Conservation (phyloP, 1,140 invertebrate genomes). For the Oedothorax gibbosus region DNA sequence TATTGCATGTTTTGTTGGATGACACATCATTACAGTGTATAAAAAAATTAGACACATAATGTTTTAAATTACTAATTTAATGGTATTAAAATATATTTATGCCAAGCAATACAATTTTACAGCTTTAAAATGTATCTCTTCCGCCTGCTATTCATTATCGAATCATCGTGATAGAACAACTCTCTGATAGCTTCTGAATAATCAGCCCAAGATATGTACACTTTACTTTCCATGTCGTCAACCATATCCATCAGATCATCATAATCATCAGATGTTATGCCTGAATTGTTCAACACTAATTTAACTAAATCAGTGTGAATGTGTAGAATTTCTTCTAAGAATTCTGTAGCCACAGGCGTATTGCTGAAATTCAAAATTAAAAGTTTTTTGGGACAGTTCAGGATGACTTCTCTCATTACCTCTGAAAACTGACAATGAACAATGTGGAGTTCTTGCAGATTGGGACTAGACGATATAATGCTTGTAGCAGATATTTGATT, state of each 20-base stretch:
- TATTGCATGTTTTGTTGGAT: too few relatives aligned
- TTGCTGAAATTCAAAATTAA: slow-evolving; percentile 42
- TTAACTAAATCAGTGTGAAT: slow-evolving; percentile 10
- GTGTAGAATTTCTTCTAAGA: slow-evolving; percentile 18
- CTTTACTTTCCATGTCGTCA: slow-evolving; percentile 31
- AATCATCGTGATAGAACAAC: slow-evolving; percentile 13
- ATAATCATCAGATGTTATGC: slow-evolving; percentile 38
- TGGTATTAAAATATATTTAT: too few relatives aligned
- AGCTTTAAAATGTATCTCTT: slow-evolving; percentile 49
- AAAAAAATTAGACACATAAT: too few relatives aligned
- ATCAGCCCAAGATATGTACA: slow-evolving; percentile 49
- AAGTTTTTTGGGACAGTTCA: slow-evolving; percentile 34
- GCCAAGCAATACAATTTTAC: slow-evolving; percentile 1
- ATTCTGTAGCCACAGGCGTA: slow-evolving; percentile 25
- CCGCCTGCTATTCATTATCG: not conserved
- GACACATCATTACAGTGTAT: too few relatives aligned
- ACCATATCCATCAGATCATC: slow-evolving; percentile 54
- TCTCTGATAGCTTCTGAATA: slow-evolving; percentile 48
- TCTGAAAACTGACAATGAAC: slow-evolving; percentile 19
- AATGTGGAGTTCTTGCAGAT: slow-evolving; percentile 39
- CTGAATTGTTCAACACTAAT: slow-evolving; percentile 34
- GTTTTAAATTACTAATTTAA: too few relatives aligned
- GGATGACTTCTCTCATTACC: slow-evolving; percentile 23
- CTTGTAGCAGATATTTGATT: not conserved
- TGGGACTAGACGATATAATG: slow-evolving; percentile 43